Conservation (phyloP, 1,140 invertebrate genomes). For the Lepidurus couesii region DNA sequence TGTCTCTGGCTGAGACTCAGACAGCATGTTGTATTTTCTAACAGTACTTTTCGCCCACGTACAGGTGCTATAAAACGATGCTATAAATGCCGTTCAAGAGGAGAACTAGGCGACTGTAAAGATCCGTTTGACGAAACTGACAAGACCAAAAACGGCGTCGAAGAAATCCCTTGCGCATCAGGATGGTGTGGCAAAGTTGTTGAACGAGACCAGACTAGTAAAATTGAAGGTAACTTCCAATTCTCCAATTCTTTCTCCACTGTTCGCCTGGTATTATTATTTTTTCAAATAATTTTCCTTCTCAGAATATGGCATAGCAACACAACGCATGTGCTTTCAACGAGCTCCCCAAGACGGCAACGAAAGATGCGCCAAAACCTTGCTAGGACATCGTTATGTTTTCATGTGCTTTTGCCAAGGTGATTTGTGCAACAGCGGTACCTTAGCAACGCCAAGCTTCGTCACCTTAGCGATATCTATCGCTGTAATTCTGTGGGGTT, state of each 20-base stretch:
- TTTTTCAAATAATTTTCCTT: slow-evolving; percentile 38
- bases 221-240: slow-evolving; percentile 32
- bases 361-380: slow-evolving; percentile 78
- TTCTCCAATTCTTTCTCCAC: not conserved
- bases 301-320: slow-evolving; percentile 78
- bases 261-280: not conserved
- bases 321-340: slow-evolving; percentile 77
- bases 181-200: slow-evolving; percentile 90
- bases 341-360: slow-evolving; percentile 77
- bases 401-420: slow-evolving; percentile 88
- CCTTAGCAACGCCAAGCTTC: slow-evolving; percentile 22
- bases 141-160: slow-evolving; percentile 51
- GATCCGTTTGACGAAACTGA: slow-evolving; percentile 60
- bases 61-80: slow-evolving; percentile 60
- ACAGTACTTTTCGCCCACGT: slow-evolving; percentile 41
- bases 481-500: not conserved
- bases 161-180: slow-evolving; percentile 74
- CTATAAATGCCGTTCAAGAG: slow-evolving; percentile 74
- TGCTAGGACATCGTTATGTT: slow-evolving; percentile 65
- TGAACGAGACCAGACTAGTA: slow-evolving; percentile 53
- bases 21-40: not conserved
- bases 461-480: slow-evolving; percentile 11
- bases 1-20: not conserved
- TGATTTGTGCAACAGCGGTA: slow-evolving; percentile 69
- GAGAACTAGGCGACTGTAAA: slow-evolving; percentile 78